Conservation (phyloP, 53 echinoderm and acorn worm genomes). For the Luidia sarsii region DNA sequence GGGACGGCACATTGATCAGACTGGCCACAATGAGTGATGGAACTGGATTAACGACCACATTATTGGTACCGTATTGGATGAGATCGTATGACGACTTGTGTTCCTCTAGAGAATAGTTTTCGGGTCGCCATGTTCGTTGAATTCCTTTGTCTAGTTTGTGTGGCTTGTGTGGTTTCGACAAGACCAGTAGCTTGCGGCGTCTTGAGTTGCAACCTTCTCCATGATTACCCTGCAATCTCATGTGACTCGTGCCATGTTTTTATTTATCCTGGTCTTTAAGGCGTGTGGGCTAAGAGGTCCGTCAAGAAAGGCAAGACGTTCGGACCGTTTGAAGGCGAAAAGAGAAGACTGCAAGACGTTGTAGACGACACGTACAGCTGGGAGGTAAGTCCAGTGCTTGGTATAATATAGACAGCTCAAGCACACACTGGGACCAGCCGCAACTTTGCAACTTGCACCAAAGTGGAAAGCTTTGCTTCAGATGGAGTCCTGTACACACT, state of each 20-base stretch:
- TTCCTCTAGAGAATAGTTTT: too few species aligned
- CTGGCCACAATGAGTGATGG: too few species aligned
- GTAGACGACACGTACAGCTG: constrained; percentile 83
- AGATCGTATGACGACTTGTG: too few species aligned
- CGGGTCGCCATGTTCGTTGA: not conserved
- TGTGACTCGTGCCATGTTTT: not conserved
- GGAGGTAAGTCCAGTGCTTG: constrained; percentile 80
- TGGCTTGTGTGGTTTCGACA: not conserved
- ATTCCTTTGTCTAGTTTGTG: not conserved
- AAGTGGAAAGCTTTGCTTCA: too few species aligned
- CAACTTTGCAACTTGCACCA: not conserved
- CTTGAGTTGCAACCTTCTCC: not conserved
- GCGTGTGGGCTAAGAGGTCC: constrained; percentile 79
- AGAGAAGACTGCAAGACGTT: constrained; percentile 71
- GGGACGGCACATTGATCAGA: too few species aligned
- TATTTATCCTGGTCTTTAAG: too few species aligned
- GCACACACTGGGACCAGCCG: not conserved
- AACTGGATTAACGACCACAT: too few species aligned
- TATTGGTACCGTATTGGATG: too few species aligned
- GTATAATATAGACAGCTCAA: too few species aligned
- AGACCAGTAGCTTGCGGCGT: not conserved
- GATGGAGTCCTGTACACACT: too few species aligned
- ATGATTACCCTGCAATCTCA: not conserved
- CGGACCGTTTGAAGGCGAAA: constrained; percentile 84
- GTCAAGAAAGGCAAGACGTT: constrained; percentile 74